Percentiles rank a stretch among this genome's conserved stretches.
phyloP scores from a whole-genome alignment of 2,888 invertebrate genomes.

The Rotaria socialis region DNA sequence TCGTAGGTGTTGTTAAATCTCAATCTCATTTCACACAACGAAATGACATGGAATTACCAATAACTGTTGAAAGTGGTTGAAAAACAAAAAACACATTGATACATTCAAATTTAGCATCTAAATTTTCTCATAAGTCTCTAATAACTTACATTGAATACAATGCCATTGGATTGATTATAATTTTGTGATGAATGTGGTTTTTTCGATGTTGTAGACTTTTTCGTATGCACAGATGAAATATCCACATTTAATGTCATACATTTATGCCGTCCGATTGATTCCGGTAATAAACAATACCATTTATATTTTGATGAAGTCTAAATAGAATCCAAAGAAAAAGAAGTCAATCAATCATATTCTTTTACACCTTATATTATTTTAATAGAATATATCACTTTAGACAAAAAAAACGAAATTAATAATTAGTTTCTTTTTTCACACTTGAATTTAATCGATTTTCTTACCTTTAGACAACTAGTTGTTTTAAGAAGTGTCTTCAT shows the following conservation, averaged over 20 bases:
- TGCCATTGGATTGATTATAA: not conserved
- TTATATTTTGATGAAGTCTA: constrained; percentile 24
- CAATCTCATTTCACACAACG: too few relatives aligned
- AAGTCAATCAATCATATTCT: not conserved
- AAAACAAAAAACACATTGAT: too few relatives aligned
- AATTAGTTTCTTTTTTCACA: not conserved
- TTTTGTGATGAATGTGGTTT: not conserved
- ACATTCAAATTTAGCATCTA: too few relatives aligned
- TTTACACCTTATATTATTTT: constrained; percentile 8
- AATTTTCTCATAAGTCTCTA: too few relatives aligned
- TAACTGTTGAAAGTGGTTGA: too few relatives aligned
- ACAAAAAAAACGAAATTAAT: not conserved
- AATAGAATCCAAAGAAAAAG: not conserved
- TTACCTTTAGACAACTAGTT: constrained; percentile 23
- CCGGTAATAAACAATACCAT: constrained; percentile 36
- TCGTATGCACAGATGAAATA: not conserved
- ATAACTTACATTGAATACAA: not conserved
- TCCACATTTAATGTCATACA: constrained; percentile 16
- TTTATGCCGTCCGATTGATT: constrained; percentile 19
- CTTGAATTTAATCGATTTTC: not conserved
- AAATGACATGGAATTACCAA: too few relatives aligned
- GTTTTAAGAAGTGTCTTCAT: constrained; percentile 25
- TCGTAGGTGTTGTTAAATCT: too few relatives aligned
- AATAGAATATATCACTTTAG: not conserved
- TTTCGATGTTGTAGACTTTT: not conserved